Percentiles rank a stretch among this genome's conserved stretches.
phyloP scores from a whole-genome alignment of 1,140 invertebrate species.

The Glomeris maerens region DNA sequence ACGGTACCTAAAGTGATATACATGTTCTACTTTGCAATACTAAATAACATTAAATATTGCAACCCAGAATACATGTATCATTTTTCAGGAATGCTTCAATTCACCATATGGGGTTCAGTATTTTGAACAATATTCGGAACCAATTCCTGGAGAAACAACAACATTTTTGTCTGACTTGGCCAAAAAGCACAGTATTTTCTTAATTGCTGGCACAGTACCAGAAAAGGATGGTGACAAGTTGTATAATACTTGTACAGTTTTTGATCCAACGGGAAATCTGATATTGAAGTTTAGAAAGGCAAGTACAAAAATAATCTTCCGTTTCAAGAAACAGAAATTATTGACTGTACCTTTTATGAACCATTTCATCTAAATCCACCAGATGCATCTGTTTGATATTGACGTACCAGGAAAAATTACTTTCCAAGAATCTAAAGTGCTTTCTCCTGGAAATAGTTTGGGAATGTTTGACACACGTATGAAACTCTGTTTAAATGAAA shows the following conservation, averaged over 20 bases:
- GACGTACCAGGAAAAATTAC: conserved; percentile 80
- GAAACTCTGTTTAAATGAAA: neutral
- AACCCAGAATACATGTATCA: conserved; percentile 2
- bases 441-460: conserved; percentile 58
- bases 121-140: conserved; percentile 74
- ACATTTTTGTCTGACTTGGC: conserved; percentile 54
- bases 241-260: conserved; percentile 85
- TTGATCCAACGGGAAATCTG: conserved; percentile 60
- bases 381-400: conserved; percentile 91
- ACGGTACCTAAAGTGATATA: no score
- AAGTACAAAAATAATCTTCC: conserved; percentile 51
- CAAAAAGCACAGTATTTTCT: conserved; percentile 57
- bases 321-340: conserved; percentile 80
- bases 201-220: conserved; percentile 55
- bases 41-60: neutral
- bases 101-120: conserved; percentile 80
- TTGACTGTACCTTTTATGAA: no score
- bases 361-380: no score
- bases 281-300: conserved; percentile 38
- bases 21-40: no score
- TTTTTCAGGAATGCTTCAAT: conserved; percentile 72
- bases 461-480: conserved; percentile 51
- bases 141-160: conserved; percentile 62
- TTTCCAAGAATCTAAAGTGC: conserved; percentile 80
- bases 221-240: conserved; percentile 54